Base-by-base conservation (phyloP, 2,797 vertebrate species). In the Serranus cabrilla region DNA sequence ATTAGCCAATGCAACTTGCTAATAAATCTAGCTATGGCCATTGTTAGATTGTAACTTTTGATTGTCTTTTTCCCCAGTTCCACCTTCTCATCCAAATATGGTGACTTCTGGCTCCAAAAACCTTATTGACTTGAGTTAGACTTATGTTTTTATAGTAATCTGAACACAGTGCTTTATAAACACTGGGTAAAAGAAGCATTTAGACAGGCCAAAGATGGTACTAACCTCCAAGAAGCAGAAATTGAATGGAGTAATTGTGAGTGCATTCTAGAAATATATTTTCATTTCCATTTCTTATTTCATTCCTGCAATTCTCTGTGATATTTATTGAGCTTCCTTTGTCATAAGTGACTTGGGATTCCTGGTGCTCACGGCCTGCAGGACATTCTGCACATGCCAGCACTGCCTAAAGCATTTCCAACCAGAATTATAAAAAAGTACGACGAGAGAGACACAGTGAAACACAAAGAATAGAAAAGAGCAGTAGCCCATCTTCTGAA, bases 341-440 rank as follows among this genome's bases (percentile, higher is more conserved):
- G 7, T 70, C 69, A 47, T n/a, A 10, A 71, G 43, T 37, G 40
- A 2, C 43, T 16, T 10, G 17, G 49, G 51, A 74, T 63, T 71
- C 68, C 67, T 56, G 59, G 45, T 34, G 27, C 31, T 61, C 5
- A 7, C n/a, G 12, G 51, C 60, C 49, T 47, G 47, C 45, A 54
- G 65, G 62, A 70, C 70, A 78, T 84, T 78, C 74, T 84, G 70
- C 59, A 82, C 64, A 87, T 80, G 31, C 68, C 76, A 40, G 58
- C 51, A 18, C 34, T 31, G 31, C 47, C 52, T 34, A 43, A 25
- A 59, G 58, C 20, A 27, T 56, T 51, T 77, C 57, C 43, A 56
- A 21, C 46, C 39, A 64, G 25, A 76, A 42, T 45, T 56, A 42
- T 13, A 25, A 43, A 42, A 31, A 63, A 56, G 14, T 14, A 51